A percentile compares a stretch with the other conserved stretches of the same genome.
These are phyloP conservation scores for Agrochola lota DNA, from an alignment of 2,888 invertebrate genomes.

Conservation along the genomic window DNA sequence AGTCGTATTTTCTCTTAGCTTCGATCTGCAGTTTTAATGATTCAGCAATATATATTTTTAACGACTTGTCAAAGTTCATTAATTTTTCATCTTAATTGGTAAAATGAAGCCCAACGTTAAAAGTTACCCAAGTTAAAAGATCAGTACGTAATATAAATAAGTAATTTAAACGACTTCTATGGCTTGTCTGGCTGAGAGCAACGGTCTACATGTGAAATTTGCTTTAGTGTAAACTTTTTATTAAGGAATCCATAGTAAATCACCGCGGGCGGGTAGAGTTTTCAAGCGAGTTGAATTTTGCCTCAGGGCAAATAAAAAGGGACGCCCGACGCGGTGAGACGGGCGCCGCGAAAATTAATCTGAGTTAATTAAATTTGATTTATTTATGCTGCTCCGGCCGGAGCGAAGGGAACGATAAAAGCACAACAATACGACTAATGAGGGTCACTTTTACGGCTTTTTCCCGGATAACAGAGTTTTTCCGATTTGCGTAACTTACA, in stretches of 20 bases:
- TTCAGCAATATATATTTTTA: constrained; percentile 25
- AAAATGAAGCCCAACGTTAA: constrained; percentile 67
- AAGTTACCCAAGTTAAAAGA: constrained; percentile 70
- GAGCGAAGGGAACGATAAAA: constrained; percentile 84
- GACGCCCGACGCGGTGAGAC: constrained; percentile 76
- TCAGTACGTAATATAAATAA: constrained; percentile 80
- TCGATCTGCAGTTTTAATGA: constrained; percentile 26
- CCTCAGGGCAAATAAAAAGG: constrained; percentile 87
- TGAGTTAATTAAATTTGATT: constrained; percentile 91
- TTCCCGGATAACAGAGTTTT: constrained; percentile 84
- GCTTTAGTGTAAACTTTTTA: constrained; percentile 88
- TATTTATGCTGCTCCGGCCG: constrained; percentile 86
- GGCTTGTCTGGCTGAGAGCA: constrained; percentile 77
- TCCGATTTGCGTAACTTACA: constrained; percentile 84
- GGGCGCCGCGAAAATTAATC: constrained; percentile 89
- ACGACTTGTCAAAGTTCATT: constrained; percentile 39
- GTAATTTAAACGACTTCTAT: constrained; percentile 80
- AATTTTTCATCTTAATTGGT: constrained; percentile 63
- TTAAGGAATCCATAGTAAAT: constrained; percentile 87
- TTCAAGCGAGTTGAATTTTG: constrained; percentile 81
- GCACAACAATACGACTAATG: constrained; percentile 89
- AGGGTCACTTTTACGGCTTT: constrained; percentile 89
- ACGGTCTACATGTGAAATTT: constrained; percentile 82
- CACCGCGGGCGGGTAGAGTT: constrained; percentile 76
- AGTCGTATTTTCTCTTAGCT: neutral